Evolutionary conservation across 2,888 invertebrate genomes (phyloP).

Genomic region (Conistra vaccinii): DNA sequence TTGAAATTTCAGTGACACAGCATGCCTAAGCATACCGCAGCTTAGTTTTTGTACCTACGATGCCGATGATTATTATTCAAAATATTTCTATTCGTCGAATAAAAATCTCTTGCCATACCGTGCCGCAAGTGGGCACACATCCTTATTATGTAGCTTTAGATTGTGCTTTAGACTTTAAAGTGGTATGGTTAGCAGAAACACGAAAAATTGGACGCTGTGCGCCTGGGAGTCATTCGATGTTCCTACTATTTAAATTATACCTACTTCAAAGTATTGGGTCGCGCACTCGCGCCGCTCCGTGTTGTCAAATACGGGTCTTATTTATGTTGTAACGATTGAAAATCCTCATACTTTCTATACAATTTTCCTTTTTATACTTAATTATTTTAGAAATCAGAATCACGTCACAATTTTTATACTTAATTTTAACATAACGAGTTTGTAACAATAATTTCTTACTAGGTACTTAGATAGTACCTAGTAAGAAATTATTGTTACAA

Average conservation of each 20-base stretch:
- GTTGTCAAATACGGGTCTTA: constrained; percentile 37
- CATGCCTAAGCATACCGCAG: neutral
- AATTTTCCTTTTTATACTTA: constrained; percentile 3
- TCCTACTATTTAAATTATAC: constrained; percentile 21
- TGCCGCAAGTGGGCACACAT: neutral
- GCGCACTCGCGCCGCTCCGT: neutral
- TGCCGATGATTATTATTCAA: neutral
- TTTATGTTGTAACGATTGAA: constrained; percentile 29
- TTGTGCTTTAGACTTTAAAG: neutral
- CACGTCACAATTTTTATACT: constrained; percentile 23
- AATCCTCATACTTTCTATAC: constrained; percentile 6
- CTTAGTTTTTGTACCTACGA: neutral
- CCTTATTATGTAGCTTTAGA: constrained; percentile 4
- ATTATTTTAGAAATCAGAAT: constrained; percentile 13
- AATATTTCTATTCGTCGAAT: neutral
- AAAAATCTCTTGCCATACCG: neutral
- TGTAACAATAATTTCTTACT: neutral
- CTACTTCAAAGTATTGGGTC: constrained; percentile 6
- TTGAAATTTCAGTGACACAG: neutral
- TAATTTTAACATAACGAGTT: constrained; percentile 1
- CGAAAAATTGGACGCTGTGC: constrained; percentile 18
- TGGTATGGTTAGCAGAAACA: constrained; percentile 2
- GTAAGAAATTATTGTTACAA: too few relatives aligned
- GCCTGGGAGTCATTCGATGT: constrained; percentile 12
- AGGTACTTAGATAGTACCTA: neutral